A percentile compares a stretch with the other conserved stretches of the same genome.
phyloP scores from a whole-genome alignment of 1,140 invertebrate species.

The Polyergus mexicanus region DNA sequence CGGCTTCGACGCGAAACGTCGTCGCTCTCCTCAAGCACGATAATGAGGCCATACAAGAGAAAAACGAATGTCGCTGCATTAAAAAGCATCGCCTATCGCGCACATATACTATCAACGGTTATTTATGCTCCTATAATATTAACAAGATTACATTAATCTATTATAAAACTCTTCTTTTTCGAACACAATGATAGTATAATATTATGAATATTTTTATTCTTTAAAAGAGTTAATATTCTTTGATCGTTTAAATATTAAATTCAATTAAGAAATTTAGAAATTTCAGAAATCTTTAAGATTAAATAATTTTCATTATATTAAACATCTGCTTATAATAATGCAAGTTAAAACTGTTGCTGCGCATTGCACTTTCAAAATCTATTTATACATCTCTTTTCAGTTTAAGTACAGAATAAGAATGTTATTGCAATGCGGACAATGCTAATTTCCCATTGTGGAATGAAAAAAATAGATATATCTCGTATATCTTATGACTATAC shows the following conservation, averaged over 20 bases:
- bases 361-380: background rate
- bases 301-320: background rate
- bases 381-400: background rate
- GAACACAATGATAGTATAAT: too few species aligned
- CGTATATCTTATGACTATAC: background rate
- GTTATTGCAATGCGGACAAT: background rate
- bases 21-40: slow-evolving; percentile 66
- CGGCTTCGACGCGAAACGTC: slow-evolving; percentile 53
- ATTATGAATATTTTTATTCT: too few species aligned
- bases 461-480: background rate
- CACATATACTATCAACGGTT: background rate
- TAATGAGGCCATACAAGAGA: slow-evolving; percentile 64
- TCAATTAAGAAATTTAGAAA: too few species aligned
- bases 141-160: too few species aligned
- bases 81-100: slow-evolving; percentile 12
- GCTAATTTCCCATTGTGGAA: background rate
- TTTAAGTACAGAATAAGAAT: background rate
- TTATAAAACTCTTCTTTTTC: too few species aligned
- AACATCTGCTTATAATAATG: background rate
- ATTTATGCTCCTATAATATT: too few species aligned
- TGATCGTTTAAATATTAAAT: too few species aligned
- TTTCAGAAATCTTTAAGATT: background rate
- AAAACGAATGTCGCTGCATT: slow-evolving; percentile 38
- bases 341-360: background rate
- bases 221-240: too few species aligned